phyloP scores from a whole-genome alignment of 2,113 vertebrate species.

The Protobothrops mucrosquamatus region DNA sequence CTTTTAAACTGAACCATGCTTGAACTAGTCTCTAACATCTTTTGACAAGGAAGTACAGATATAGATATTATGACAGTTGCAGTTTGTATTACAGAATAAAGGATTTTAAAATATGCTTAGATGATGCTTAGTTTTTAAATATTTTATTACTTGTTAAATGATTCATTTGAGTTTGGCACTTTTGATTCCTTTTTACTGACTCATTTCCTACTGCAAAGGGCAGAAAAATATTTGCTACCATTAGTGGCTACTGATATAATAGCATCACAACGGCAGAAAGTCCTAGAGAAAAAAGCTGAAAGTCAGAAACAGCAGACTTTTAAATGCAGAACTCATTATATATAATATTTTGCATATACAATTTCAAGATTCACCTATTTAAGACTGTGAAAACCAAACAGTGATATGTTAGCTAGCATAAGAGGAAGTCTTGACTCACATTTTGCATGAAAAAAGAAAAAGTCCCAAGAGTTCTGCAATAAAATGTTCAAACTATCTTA shows the following conservation, averaged over 20 bases:
- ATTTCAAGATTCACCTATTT: neutral
- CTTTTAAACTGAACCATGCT: neutral
- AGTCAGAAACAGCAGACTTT: neutral
- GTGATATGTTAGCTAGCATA: neutral
- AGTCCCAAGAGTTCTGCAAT: neutral
- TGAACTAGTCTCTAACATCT: neutral
- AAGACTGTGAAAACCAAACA: neutral
- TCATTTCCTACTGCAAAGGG: neutral
- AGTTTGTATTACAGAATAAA: neutral
- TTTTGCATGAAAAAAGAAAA: neutral
- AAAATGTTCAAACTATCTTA: neutral
- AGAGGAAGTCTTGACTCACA: neutral
- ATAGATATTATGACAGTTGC: neutral
- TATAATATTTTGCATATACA: neutral
- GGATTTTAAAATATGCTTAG: neutral
- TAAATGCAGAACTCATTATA: neutral
- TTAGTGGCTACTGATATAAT: neutral
- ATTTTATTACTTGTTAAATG: neutral
- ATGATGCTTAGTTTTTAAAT: neutral
- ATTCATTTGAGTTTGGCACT: too few species aligned
- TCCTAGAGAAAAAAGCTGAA: neutral
- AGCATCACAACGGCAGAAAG: neutral
- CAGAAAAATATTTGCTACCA: neutral
- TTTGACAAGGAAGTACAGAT: neutral
- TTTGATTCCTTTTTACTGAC: neutral